Evolutionary conservation across 2,113 vertebrate genomes (phyloP).

Genomic region (Saguinus imperator): DNA sequence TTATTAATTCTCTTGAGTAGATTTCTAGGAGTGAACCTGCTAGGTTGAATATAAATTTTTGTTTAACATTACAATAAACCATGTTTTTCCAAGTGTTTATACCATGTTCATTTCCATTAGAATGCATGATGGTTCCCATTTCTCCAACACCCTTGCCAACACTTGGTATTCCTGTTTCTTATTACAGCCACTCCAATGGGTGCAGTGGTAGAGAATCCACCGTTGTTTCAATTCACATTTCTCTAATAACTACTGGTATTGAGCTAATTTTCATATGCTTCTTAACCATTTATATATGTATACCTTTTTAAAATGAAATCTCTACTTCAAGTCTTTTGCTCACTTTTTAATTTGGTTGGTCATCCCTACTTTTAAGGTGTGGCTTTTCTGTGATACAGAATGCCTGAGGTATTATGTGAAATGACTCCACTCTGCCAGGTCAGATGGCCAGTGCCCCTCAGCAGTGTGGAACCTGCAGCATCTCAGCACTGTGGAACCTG

Average conservation of each 20-base stretch:
- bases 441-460: neutral
- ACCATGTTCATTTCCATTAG: neutral
- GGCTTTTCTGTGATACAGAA: neutral
- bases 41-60: neutral
- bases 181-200: neutral
- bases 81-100: neutral
- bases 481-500: neutral
- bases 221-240: neutral
- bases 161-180: neutral
- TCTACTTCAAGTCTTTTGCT: neutral
- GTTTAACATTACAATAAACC: neutral
- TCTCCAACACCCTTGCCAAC: neutral
- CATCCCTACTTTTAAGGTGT: neutral
- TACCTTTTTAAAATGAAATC: neutral
- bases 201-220: no score
- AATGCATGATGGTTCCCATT: neutral
- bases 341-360: neutral
- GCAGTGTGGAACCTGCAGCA: neutral
- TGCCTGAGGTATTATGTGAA: neutral
- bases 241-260: neutral
- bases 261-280: neutral
- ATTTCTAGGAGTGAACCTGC: neutral
- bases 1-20: neutral
- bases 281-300: neutral
- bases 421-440: neutral